Percentiles rank a stretch among this genome's conserved stretches.
These are phyloP conservation scores for Phaethornis superciliosus DNA, from an alignment of 2,113 vertebrate species.

Conservation along the genomic window DNA sequence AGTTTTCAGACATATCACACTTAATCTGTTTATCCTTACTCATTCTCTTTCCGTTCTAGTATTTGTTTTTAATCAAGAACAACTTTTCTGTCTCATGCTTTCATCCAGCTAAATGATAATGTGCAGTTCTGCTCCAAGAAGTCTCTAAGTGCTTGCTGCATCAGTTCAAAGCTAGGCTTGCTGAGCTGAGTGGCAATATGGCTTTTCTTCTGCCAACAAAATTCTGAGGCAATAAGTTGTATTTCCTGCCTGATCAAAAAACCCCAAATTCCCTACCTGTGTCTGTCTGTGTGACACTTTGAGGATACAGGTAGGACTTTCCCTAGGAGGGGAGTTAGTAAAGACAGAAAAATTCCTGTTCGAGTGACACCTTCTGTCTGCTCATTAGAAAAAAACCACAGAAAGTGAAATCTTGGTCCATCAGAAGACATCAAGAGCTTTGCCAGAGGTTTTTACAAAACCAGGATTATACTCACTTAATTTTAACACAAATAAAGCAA, in stretches of 20 bases:
- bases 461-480: not conserved
- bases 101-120: conserved; percentile 11
- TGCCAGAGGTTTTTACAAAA: not conserved
- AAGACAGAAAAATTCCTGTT: not conserved
- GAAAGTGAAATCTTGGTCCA: not conserved
- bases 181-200: not conserved
- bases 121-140: conserved; percentile 14
- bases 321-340: not conserved
- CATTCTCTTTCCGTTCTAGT: conserved; percentile 53
- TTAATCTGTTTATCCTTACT: conserved; percentile 64
- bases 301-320: not conserved
- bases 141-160: not conserved
- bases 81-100: conserved; percentile 35
- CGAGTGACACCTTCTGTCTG: not conserved
- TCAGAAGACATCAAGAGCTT: not conserved
- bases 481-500: not conserved
- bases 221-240: not conserved
- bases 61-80: conserved; percentile 71
- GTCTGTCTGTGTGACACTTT: not conserved
- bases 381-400: not conserved
- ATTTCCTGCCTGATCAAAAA: not conserved
- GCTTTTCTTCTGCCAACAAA: not conserved
- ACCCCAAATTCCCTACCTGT: not conserved
- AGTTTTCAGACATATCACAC: conserved; percentile 62
- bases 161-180: not conserved